Evolutionary conservation across 2,797 vertebrate species (phyloP).

Genomic region (Phataginus tricuspis): DNA sequence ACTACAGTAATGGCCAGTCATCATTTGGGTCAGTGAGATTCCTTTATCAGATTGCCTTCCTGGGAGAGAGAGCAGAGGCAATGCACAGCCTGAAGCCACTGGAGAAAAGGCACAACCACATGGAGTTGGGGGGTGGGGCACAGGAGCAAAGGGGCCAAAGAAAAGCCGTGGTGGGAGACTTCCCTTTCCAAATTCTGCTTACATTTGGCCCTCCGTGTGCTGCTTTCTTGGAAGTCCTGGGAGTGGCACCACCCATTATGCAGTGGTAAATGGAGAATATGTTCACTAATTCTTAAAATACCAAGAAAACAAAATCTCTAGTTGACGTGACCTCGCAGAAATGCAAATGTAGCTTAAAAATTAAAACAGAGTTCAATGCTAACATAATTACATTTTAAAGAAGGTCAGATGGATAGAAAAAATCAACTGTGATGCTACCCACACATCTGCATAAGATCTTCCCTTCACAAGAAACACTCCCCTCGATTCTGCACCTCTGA

Average conservation of each 20-base stretch:
- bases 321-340: background rate
- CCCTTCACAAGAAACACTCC: background rate
- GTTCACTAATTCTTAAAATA: slow-evolving; percentile 18
- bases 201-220: background rate
- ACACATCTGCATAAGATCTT: background rate
- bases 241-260: background rate
- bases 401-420: slow-evolving; percentile 10
- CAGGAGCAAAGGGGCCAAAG: background rate
- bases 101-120: background rate
- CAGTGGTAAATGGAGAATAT: background rate
- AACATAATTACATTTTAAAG: background rate
- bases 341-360: background rate
- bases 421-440: background rate
- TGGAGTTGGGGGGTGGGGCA: background rate
- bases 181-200: slow-evolving; percentile 10
- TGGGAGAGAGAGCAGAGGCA: background rate
- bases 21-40: background rate
- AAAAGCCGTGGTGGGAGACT: background rate
- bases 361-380: background rate
- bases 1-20: background rate
- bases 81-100: background rate
- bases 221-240: background rate
- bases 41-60: background rate
- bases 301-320: slow-evolving; percentile 22
- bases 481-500: background rate